Evolutionary conservation across 1,140 invertebrate genomes (phyloP), one percentile per base, ranked within the genome.

Genomic region (Hylaeus volcanicus): DNA sequence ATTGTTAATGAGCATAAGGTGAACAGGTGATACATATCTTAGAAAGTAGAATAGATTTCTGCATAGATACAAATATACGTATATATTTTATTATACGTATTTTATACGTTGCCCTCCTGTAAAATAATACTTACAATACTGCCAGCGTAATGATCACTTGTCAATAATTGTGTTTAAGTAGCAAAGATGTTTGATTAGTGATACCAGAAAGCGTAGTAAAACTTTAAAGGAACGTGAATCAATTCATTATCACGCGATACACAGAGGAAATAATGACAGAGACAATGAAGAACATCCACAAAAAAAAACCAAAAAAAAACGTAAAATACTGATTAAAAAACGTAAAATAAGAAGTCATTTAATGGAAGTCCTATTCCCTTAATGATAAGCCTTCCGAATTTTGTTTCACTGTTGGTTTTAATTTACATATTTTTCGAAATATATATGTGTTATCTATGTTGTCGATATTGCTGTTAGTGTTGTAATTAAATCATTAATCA

Each of bases 1-100:
- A 90, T 53, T 73, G 83, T 89, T 89, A 91, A 91, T 91, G 90
- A 92, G 91, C 90, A 88, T 86, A 89, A 92, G 89, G 89, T 89
- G 88, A 91, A 88, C 84, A 90, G 83, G 88, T 88, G 83, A 89
- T 88, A 84, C 90, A 90, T 86, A 91, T 88, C 85, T 89, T 89
- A 91, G 74, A 87, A 90, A 89, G 86, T 84, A 89, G 81, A 85
- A 74, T 88, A 82, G 79, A 69, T 81, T 14, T 68, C 66, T n/a
- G n/a, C 71, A 56, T 69, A 56, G 53, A 39, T 71, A 56, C 55
- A 56, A 56, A 45, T 74, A 69, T 61, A 65, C 48, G 12, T 70
- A 60, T 55, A 41, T 68, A 56, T 65, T 70, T 43, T 37, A 61
- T 51, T 84, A 74, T 77, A 43, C 81, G 43, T 41, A 85, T 83